Evolutionary conservation across 2,113 vertebrate species (phyloP).

Genomic region (Xiphophorus couchianus): DNA sequence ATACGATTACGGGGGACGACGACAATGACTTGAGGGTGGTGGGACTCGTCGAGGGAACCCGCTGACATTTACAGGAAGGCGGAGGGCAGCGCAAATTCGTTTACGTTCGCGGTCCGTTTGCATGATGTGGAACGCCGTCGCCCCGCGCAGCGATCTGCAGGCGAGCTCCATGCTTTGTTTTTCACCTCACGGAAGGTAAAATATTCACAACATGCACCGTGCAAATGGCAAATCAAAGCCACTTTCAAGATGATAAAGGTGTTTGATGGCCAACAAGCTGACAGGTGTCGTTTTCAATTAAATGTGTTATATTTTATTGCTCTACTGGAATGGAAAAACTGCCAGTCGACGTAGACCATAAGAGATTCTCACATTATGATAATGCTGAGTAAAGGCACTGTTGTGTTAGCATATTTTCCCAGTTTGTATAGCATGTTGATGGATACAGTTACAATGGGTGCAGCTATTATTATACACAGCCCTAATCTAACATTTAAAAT

Average conservation of each 20-base stretch:
- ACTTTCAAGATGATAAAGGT: slow-evolving; percentile 30
- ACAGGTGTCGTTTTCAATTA: background rate
- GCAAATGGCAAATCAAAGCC: slow-evolving; percentile 34
- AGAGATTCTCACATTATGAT: background rate
- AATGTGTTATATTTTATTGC: background rate
- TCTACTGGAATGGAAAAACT: background rate
- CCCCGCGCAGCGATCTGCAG: slow-evolving; percentile 20
- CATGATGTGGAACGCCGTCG: slow-evolving; percentile 12
- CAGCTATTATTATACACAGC: background rate
- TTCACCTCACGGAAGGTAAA: slow-evolving; percentile 12
- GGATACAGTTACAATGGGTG: background rate
- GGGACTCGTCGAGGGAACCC: slow-evolving; percentile 51
- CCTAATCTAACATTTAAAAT: background rate
- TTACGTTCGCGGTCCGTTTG: slow-evolving; percentile 21
- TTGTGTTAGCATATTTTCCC: background rate
- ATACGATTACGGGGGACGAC: slow-evolving; percentile 59
- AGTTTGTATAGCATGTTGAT: background rate
- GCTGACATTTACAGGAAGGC: slow-evolving; percentile 61
- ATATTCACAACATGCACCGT: slow-evolving; percentile 19
- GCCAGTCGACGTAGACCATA: background rate
- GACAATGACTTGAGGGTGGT: slow-evolving; percentile 64
- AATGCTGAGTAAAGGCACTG: background rate
- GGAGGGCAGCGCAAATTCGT: background rate
- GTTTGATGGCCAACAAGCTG: slow-evolving; percentile 8
- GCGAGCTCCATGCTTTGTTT: background rate